Conservation (phyloP, 2,797 vertebrate genomes). For the Garrulus glandarius region DNA sequence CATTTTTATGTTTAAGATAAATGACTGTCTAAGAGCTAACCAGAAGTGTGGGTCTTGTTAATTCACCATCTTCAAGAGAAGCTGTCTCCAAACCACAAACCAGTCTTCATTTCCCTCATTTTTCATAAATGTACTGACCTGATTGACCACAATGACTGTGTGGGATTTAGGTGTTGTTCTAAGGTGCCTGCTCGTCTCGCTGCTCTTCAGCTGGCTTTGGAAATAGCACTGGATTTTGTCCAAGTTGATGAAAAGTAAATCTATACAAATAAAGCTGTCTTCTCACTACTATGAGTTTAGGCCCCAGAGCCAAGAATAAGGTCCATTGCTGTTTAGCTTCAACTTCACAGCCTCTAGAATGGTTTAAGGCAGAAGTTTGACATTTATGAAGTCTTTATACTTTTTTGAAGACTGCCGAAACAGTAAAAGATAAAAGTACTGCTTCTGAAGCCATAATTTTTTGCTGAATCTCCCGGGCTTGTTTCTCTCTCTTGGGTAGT, state of each 20-base stretch:
- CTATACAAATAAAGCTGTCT: neutral
- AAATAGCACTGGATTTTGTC: neutral
- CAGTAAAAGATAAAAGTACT: neutral
- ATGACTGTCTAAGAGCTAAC: neutral
- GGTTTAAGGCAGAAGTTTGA: conserved; percentile 13
- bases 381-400: conserved; percentile 23
- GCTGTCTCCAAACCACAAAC: neutral
- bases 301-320: neutral
- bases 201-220: neutral
- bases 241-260: neutral
- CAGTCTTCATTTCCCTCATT: neutral
- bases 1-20: neutral
- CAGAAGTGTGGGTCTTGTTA: neutral
- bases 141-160: neutral
- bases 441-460: neutral
- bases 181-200: neutral
- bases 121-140: neutral
- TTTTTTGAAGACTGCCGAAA: neutral
- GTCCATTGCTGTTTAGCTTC: neutral
- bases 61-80: neutral
- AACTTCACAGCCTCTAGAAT: neutral
- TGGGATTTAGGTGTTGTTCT: neutral
- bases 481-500: neutral
- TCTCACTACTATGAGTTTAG: neutral
- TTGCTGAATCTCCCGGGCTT: neutral